Percentiles rank a stretch among this genome's conserved stretches.
Evolutionary conservation across 2,888 invertebrate genomes (phyloP).

Genomic region (Meloe dianella): DNA sequence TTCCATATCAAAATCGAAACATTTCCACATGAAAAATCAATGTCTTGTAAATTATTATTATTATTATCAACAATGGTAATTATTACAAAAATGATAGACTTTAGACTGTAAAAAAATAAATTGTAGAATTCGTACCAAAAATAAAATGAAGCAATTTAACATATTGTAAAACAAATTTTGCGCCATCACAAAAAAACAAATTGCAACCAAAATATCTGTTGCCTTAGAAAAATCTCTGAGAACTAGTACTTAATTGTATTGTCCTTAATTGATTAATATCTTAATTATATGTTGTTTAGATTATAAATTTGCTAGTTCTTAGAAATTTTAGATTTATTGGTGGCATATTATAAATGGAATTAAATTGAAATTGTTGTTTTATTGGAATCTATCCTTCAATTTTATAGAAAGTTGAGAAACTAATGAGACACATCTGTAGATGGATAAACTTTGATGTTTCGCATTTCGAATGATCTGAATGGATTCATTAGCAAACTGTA

Average conservation of each 20-base stretch:
- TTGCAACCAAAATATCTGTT: conserved; percentile 4
- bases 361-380: not conserved
- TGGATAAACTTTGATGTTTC: not conserved
- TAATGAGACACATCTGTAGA: not conserved
- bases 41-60: not conserved
- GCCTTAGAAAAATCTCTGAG: conserved; percentile 12
- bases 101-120: not conserved
- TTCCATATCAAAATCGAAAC: conserved; percentile 12
- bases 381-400: not conserved
- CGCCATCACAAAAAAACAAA: not conserved
- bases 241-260: not conserved
- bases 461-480: not conserved
- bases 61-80: not conserved
- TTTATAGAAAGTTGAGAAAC: not conserved
- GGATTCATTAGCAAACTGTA: not conserved
- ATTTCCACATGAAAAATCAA: conserved; percentile 3
- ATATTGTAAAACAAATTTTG: not conserved
- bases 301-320: not conserved
- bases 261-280: not conserved
- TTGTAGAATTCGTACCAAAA: conserved; percentile 9
- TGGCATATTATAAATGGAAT: conserved; percentile 9
- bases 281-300: not conserved
- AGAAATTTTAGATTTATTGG: not conserved
- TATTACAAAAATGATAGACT: conserved; percentile 2
- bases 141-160: not conserved